A percentile compares a stretch with the other conserved stretches of the same genome.
phyloP scores from a whole-genome alignment of 2,113 vertebrate genomes.

The Neofelis nebulosa region DNA sequence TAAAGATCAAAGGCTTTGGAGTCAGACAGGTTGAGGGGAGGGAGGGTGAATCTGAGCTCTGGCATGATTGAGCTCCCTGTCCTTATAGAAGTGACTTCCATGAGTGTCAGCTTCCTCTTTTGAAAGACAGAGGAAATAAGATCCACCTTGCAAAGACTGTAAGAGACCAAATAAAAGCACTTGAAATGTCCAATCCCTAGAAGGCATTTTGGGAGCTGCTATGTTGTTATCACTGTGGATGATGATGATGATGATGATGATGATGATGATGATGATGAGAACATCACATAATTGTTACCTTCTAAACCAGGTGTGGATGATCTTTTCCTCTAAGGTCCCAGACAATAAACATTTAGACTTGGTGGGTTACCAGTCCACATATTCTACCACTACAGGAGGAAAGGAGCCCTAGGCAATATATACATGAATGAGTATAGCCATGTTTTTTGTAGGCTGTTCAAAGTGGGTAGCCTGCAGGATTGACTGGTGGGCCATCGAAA shows the following conservation, averaged over 20 bases:
- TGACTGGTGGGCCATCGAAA: not conserved
- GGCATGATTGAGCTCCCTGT: not conserved
- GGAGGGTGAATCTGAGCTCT: not conserved
- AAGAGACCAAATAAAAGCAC: not conserved
- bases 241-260: not conserved
- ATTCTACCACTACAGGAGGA: not conserved
- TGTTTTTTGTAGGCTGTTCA: not conserved
- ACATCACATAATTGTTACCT: not conserved
- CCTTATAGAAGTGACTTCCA: not conserved
- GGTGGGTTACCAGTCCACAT: not conserved
- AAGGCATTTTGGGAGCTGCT: not conserved
- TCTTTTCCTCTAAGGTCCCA: not conserved
- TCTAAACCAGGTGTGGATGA: not conserved
- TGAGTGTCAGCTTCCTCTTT: not conserved
- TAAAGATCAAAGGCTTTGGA: not conserved
- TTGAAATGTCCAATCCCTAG: not conserved
- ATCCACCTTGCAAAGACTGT: not conserved
- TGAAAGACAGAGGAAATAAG: not conserved
- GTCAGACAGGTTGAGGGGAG: fast-evolving
- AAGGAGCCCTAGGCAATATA: not conserved
- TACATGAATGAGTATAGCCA: not conserved
- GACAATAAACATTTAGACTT: not conserved
- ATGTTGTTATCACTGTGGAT: not conserved
- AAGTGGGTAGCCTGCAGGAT: not conserved
- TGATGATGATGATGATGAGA: not conserved